Evolutionary conservation across 92 coral and sea anemone genomes (phyloP).

Genomic region (Parazoanthus swiftii): DNA sequence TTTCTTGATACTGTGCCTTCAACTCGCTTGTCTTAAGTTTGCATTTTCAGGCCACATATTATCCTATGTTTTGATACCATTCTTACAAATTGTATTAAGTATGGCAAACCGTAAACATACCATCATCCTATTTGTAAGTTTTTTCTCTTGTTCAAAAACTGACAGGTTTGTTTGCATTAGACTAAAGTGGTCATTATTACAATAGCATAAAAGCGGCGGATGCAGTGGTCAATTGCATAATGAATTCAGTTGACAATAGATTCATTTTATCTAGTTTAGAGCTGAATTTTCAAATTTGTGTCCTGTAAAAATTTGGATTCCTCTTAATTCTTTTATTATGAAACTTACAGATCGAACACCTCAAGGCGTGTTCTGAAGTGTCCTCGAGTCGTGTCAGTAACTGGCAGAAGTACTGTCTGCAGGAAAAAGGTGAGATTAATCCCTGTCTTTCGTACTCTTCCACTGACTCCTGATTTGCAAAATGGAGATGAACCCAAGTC

Average conservation of each 20-base stretch:
- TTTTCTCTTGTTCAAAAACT: background rate
- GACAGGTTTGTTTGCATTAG: no score
- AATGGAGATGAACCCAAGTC: background rate
- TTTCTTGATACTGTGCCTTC: slow-evolving; percentile 27
- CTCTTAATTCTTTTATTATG: background rate
- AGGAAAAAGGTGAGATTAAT: slow-evolving; percentile 68
- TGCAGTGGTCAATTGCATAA: no score
- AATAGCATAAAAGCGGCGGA: no score
- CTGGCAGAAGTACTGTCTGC: slow-evolving; percentile 97
- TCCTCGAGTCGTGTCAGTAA: slow-evolving; percentile 96
- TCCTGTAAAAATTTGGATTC: background rate
- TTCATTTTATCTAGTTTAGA: no score
- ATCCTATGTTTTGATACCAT: slow-evolving; percentile 66
- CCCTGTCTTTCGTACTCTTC: background rate
- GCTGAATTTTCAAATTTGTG: no score
- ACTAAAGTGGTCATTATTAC: no score
- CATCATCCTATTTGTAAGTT: slow-evolving; percentile 64
- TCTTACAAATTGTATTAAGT: no score
- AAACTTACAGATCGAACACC: slow-evolving; percentile 77
- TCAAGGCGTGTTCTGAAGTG: slow-evolving; percentile 95
- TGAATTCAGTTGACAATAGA: no score
- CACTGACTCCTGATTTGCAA: background rate
- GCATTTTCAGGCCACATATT: slow-evolving; percentile 37
- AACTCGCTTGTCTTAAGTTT: slow-evolving; percentile 64
- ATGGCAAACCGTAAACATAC: no score